Evolutionary conservation across 2,888 invertebrate genomes (phyloP).

Genomic region (Elegia similella): DNA sequence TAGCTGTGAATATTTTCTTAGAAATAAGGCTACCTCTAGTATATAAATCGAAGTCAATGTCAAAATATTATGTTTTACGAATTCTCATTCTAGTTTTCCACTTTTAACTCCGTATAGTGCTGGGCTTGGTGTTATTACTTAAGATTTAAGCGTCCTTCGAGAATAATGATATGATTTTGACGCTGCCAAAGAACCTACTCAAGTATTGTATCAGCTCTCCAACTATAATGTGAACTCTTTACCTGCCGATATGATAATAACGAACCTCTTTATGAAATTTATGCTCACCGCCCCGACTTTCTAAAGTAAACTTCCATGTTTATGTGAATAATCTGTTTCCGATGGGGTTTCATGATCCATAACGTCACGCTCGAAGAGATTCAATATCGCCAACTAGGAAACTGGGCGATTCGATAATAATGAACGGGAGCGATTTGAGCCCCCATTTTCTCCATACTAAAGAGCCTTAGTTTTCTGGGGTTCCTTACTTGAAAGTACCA

Average conservation of each 20-base stretch:
- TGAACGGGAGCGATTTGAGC: constrained; percentile 15
- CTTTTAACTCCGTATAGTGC: too few species aligned
- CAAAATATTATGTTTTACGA: too few species aligned
- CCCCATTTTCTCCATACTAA: constrained; percentile 1
- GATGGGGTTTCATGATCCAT: constrained; percentile 54
- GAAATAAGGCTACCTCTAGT: too few species aligned
- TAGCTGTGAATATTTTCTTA: too few species aligned
- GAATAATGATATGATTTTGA: too few species aligned
- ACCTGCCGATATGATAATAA: background rate
- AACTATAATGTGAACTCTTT: background rate
- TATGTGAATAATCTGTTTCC: constrained; percentile 47
- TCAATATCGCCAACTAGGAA: constrained; percentile 27
- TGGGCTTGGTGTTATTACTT: too few species aligned
- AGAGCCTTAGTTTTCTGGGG: background rate
- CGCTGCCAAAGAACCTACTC: too few species aligned
- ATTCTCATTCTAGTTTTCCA: too few species aligned
- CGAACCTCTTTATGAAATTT: background rate
- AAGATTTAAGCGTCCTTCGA: too few species aligned
- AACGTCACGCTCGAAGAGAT: constrained; percentile 33
- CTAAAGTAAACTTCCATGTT: constrained; percentile 56
- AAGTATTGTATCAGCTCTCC: too few species aligned
- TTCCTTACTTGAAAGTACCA: background rate
- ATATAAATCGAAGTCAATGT: too few species aligned
- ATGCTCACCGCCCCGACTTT: constrained; percentile 26
- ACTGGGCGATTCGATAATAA: constrained; percentile 18